A percentile compares a stretch with the other conserved stretches of the same genome.
phyloP scores from a whole-genome alignment of 2,888 invertebrate species.

The Eupeodes luniger region DNA sequence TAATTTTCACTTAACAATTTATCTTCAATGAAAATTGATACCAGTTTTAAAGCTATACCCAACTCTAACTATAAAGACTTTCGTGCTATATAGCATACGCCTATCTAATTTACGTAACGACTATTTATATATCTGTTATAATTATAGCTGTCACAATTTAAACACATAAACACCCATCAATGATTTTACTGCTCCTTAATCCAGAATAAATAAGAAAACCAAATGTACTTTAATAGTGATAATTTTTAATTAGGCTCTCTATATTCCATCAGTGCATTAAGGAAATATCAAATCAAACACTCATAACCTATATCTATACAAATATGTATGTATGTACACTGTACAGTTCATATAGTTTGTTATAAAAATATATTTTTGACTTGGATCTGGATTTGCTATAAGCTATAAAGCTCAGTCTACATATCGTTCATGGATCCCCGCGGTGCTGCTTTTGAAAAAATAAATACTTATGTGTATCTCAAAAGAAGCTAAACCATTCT shows the following conservation, averaged over 20 bases:
- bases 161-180: conserved; percentile 63
- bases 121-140: conserved; percentile 49
- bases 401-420: conserved; percentile 5
- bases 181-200: conserved; percentile 57
- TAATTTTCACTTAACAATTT: conserved; percentile 25
- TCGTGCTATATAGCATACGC: conserved; percentile 5
- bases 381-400: not conserved
- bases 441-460: conserved; percentile 45
- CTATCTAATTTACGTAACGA: conserved; percentile 59
- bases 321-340: too few species aligned
- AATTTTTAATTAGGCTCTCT: conserved; percentile 65
- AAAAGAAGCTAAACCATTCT: conserved; percentile 68
- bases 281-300: conserved; percentile 62
- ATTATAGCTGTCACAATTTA: conserved; percentile 62
- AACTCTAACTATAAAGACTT: not conserved
- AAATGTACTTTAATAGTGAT: conserved; percentile 47
- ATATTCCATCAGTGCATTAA: conserved; percentile 45
- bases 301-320: not conserved
- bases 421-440: conserved; percentile 51
- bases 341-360: too few species aligned
- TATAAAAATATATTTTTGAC: not conserved
- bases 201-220: conserved; percentile 34
- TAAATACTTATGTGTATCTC: not conserved
- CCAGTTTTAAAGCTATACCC: not conserved
- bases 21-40: conserved; percentile 37